Base-by-base conservation (phyloP, 1,140 invertebrate genomes). In the Colletes gigas region DNA sequence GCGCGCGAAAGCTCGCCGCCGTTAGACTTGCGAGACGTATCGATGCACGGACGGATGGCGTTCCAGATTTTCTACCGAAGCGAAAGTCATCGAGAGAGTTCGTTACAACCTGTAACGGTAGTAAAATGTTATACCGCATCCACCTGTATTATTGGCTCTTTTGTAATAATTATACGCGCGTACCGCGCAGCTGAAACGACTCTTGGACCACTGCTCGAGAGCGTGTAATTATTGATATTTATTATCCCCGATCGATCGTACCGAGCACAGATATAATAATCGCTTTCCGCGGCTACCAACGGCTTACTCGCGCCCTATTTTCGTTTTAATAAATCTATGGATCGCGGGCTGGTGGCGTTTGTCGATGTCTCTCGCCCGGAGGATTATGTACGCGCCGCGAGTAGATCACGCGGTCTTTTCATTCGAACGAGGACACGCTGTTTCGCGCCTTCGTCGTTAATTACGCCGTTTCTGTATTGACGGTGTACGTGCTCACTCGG, bases 221-320 rank as follows among this genome's bases (percentile, higher is more conserved):
- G 47, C 62, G 55, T 77, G 55, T 77, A 39, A 82, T 84, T 76
- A 85, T 41, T n/a, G 50, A 81, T 78, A 78, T 83, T 87, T 86
- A 87, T 85, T 75, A 71, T 15, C 60, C 21, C 47, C 57, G 65
- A 86, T 85, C 76, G 76, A 86, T 85, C 80, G 73, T 73, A 21
- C 47, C n/a, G 47, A 21, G 12, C 44, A 10, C 21, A 30, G 47
- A 73, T 62, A 76, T 79, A 79, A 79, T 85, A 77, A 79, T 79
- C 66, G 50, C 30, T 72, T 19, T 77, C 30, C n/a, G 47, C 57
- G 60, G 65, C 76, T n/a, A 19, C 5, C 19, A 9, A 39, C 12
- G 41, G 63, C 78, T 73, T 69, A 67, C 44, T 39, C 54, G 30
- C 57, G 83, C 39, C 54, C 73, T 52, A 82, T 47, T 85, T 84